A percentile compares a stretch with the other conserved stretches of the same genome.
phyloP scores from a whole-genome alignment of 2,113 vertebrate genomes.

The Channa argus region DNA sequence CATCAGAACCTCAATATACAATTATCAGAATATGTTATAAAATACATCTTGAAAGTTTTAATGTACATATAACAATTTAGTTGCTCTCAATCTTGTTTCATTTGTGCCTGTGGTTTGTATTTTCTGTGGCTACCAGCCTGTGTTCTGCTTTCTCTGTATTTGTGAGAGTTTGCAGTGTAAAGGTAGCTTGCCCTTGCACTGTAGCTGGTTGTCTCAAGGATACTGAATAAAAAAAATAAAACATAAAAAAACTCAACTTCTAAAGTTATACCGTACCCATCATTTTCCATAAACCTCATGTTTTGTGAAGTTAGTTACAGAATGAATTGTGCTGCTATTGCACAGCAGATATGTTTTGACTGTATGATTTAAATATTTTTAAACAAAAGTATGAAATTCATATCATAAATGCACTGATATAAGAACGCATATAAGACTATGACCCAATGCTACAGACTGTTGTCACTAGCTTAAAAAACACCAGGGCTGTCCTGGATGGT shows the following conservation, averaged over 20 bases:
- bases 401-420: slow-evolving; percentile 38
- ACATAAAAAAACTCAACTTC: slow-evolving; percentile 5
- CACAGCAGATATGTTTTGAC: slow-evolving; percentile 49
- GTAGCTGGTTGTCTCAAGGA: slow-evolving; percentile 28
- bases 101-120: slow-evolving; percentile 34
- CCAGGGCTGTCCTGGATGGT: slow-evolving; percentile 20
- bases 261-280: slow-evolving; percentile 10
- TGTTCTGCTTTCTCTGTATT: slow-evolving; percentile 40
- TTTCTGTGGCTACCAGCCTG: slow-evolving; percentile 38
- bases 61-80: background rate
- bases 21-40: background rate
- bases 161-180: slow-evolving; percentile 41
- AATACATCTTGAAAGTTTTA: background rate
- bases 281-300: slow-evolving; percentile 8
- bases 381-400: slow-evolving; percentile 13
- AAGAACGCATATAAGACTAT: slow-evolving; percentile 4
- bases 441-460: slow-evolving; percentile 15
- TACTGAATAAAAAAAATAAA: background rate
- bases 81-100: slow-evolving; percentile 19
- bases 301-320: slow-evolving; percentile 31
- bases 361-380: slow-evolving; percentile 48
- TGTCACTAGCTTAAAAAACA: slow-evolving; percentile 18
- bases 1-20: slow-evolving; percentile 23
- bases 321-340: slow-evolving; percentile 49
- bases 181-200: slow-evolving; percentile 38